Conservation (phyloP, 2,113 vertebrate species). For the Camelus dromedarius region DNA sequence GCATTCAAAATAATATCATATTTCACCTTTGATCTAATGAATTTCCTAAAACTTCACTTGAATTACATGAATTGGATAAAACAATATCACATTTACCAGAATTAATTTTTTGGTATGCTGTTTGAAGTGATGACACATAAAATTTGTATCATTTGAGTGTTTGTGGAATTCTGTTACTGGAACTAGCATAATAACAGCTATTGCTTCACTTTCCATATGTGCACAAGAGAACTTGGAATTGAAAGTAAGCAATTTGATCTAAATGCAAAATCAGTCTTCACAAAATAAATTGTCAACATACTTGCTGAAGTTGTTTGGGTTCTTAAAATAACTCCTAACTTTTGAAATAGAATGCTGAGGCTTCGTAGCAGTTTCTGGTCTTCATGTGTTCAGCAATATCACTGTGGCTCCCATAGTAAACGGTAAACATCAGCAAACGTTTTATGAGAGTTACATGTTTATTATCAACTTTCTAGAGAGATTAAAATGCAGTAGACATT, state of each 20-base stretch:
- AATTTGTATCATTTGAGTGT: background rate
- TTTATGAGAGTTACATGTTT: background rate
- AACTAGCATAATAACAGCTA: background rate
- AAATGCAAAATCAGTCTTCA: slow-evolving; percentile 30
- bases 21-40: background rate
- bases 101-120: background rate
- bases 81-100: background rate
- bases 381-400: background rate
- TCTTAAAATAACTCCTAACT: slow-evolving; percentile 26
- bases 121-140: background rate
- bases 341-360: background rate
- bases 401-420: background rate
- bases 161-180: background rate
- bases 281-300: background rate
- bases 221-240: background rate
- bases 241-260: slow-evolving; percentile 34
- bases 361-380: background rate
- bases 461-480: background rate
- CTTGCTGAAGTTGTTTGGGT: background rate
- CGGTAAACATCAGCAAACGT: background rate
- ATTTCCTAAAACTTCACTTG: background rate
- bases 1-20: slow-evolving; percentile 1
- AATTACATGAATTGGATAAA: background rate
- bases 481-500: background rate
- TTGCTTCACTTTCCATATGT: background rate